These are phyloP conservation scores for Drosophila percnosoma DNA, from an alignment of 2,888 invertebrate species.

Conservation along the genomic window DNA sequence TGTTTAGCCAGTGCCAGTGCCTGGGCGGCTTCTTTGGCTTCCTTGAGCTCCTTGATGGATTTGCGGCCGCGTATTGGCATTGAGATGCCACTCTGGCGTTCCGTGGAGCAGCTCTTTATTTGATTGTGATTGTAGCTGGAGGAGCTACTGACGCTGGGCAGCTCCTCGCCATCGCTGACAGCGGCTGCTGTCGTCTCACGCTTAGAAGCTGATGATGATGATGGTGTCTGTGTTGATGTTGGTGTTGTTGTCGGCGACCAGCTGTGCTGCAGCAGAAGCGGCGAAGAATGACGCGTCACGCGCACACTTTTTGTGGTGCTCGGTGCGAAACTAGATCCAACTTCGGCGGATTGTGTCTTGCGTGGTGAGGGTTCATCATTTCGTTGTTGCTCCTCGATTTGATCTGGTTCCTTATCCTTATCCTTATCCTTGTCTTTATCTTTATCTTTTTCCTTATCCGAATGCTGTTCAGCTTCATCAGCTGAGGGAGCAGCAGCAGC, in stretches of 20 bases:
- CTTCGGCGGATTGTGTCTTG: constrained; percentile 27
- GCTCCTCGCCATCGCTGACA: constrained; percentile 49
- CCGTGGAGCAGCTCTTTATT: constrained; percentile 61
- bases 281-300: constrained; percentile 78
- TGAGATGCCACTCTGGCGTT: constrained; percentile 33
- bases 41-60: constrained; percentile 74
- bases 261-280: constrained; percentile 53
- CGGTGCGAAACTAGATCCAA: constrained; percentile 8
- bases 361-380: constrained; percentile 2
- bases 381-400: constrained; percentile 1
- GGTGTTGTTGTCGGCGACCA: constrained; percentile 43
- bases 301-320: constrained; percentile 51
- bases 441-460: constrained; percentile 35
- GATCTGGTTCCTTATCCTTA: constrained; percentile 26
- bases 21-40: constrained; percentile 61
- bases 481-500: constrained; percentile 37
- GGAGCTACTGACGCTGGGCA: constrained; percentile 34
- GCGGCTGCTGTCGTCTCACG: constrained; percentile 11
- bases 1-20: constrained; percentile 35
- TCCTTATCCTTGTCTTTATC: constrained; percentile 25
- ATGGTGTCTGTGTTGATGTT: not conserved
- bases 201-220: not conserved
- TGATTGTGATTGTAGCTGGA: constrained; percentile 12
- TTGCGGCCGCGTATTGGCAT: constrained; percentile 76
- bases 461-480: constrained; percentile 21